Conservation (phyloP, 1,140 invertebrate species). For the Drosophila sucinea region DNA sequence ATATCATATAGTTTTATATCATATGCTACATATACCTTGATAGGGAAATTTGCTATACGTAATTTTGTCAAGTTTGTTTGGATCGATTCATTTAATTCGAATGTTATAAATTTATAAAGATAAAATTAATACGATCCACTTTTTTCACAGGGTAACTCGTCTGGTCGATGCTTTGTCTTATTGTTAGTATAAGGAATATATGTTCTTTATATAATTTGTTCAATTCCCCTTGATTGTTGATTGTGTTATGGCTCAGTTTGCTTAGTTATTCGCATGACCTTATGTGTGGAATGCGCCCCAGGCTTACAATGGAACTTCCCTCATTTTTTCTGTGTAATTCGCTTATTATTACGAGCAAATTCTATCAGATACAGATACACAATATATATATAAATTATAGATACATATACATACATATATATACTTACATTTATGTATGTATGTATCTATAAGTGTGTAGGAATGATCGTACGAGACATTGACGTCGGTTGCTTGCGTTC, state of each 20-base stretch:
- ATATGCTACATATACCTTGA: not conserved
- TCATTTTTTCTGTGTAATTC: constrained; percentile 30
- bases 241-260: constrained; percentile 25
- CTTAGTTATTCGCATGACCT: constrained; percentile 65
- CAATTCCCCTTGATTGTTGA: not conserved
- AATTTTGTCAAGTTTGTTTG: too few species aligned
- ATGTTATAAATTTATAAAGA: too few species aligned
- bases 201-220: not conserved
- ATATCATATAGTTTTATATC: not conserved
- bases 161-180: not conserved
- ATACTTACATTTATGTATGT: constrained; percentile 15
- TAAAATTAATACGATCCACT: too few species aligned
- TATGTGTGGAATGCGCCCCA: constrained; percentile 71
- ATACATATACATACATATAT: constrained; percentile 37
- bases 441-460: constrained; percentile 28
- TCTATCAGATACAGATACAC: constrained; percentile 60
- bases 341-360: constrained; percentile 64
- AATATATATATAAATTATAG: constrained; percentile 40
- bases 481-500: constrained; percentile 64
- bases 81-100: too few species aligned
- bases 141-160: not conserved
- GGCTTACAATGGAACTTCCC: constrained; percentile 61
- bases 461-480: constrained; percentile 58
- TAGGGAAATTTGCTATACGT: not conserved
- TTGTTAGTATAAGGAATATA: not conserved